Base-by-base conservation (phyloP, 2,888 invertebrate genomes). In the Eilema depressum region DNA sequence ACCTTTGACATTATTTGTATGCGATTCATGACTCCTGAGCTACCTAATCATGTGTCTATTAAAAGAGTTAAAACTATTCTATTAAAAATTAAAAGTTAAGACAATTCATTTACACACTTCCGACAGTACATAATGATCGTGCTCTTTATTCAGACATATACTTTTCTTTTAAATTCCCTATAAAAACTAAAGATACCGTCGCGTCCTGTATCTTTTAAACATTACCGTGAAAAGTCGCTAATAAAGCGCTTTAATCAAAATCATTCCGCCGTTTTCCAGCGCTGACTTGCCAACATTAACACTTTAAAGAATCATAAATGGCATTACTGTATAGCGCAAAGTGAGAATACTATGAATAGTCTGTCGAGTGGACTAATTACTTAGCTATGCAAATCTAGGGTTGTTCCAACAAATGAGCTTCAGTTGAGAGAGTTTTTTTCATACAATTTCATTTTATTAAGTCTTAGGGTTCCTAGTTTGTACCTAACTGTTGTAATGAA, bases 321-420 rank as follows among this genome's bases (percentile, higher is more conserved):
- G 66, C 69, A 79, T 79, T 75, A 73, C 72, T 73, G 65, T 67
- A 56, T 66, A 75, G 67, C 73, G 73, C 47, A 23, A 75, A 75
- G 75, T 75, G 72, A 69, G 77, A 80, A 78, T 75, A 75, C 74
- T 75, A 71, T 70, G 77, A 82, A 78, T 75, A 74, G 74, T 75
- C 71, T 74, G 69, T 72, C 80, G 76, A 79, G 74, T 82, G 76
- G 69, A 80, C 84, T 88, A 88, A 89, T 88, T 87, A 86, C 83
- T 83, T 81, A 86, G 83, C 78, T 84, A 85, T 86, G 85, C 79
- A 83, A 88, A 88, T 87, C 80, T 68, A 70, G 69, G 75, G 78
- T 83, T 84, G 79, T 83, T 86, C 82, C 73, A 78, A 78, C 83
- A 86, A 88, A 88, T 84, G 84, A 88, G 83, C 74, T 83, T 69